Percentiles rank a stretch among this genome's conserved stretches.
phyloP scores from a whole-genome alignment of 1,140 invertebrate species.

The Sinonovacula constricta region DNA sequence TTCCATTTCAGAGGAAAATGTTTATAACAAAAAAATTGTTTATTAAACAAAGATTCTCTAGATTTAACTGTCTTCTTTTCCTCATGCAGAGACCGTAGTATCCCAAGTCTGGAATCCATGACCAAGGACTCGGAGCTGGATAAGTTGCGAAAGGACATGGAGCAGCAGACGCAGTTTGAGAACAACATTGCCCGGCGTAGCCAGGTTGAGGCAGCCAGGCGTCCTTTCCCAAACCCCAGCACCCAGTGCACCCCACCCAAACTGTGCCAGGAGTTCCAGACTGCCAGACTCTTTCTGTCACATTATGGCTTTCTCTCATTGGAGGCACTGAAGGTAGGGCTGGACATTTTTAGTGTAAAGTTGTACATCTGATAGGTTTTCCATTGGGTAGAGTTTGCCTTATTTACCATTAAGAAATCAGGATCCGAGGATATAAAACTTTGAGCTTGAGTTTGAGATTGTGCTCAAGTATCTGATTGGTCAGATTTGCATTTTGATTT shows the following conservation, averaged over 20 bases:
- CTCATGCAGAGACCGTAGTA: constrained; percentile 89
- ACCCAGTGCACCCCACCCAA: constrained; percentile 89
- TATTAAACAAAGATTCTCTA: no score
- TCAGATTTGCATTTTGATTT: no score
- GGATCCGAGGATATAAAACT: no score
- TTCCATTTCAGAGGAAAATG: no score
- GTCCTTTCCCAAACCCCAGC: constrained; percentile 75
- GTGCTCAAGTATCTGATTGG: no score
- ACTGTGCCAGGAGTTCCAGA: constrained; percentile 90
- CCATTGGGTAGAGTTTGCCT: no score
- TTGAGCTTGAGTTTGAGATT: no score
- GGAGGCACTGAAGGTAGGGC: constrained; percentile 82
- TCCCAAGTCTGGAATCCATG: constrained; percentile 88
- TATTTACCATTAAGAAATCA: no score
- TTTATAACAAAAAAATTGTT: no score
- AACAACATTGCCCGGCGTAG: constrained; percentile 60
- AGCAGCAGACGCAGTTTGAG: constrained; percentile 68
- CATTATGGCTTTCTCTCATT: constrained; percentile 95
- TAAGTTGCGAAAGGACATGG: constrained; percentile 77
- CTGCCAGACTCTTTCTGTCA: constrained; percentile 93
- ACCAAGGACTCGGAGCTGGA: constrained; percentile 79
- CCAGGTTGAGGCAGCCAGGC: constrained; percentile 59
- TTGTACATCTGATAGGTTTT: no score
- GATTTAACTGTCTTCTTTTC: no score
- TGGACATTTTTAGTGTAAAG: not conserved